These are phyloP conservation scores for Ara ararauna DNA, from an alignment of 2,797 vertebrate species.

Conservation along the genomic window DNA sequence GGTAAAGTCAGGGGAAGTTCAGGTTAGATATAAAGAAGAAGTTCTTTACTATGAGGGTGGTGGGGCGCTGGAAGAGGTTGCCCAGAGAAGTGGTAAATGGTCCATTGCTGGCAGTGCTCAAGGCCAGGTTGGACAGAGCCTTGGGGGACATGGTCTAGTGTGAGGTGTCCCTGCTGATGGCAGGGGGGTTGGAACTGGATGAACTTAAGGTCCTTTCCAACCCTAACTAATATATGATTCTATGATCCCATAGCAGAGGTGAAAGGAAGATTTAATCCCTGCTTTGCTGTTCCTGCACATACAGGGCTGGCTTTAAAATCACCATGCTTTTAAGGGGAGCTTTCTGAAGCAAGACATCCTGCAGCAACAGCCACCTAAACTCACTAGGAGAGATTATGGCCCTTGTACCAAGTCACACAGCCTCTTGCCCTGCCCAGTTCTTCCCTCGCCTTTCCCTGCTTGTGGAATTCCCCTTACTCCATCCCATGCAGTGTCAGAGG, in stretches of 20 bases:
- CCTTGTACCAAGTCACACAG: background rate
- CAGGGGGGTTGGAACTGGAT: background rate
- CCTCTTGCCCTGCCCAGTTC: accelerated
- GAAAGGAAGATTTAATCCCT: background rate
- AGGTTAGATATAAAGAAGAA: background rate
- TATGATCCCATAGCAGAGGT: background rate
- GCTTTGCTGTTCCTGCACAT: background rate
- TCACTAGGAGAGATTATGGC: background rate
- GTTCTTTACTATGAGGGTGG: background rate
- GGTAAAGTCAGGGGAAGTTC: background rate
- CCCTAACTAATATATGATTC: background rate
- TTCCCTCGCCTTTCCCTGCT: background rate
- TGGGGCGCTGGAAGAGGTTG: background rate
- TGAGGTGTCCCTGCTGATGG: background rate
- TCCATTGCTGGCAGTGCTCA: background rate
- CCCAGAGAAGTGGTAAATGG: background rate
- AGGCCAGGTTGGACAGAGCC: background rate
- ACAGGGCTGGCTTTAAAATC: background rate
- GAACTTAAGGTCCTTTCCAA: background rate
- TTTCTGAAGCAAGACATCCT: background rate
- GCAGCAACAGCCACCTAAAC: background rate
- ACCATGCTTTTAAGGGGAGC: background rate
- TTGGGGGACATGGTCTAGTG: background rate
- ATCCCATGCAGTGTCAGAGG: background rate
- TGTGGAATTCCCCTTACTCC: background rate